phyloP scores from a whole-genome alignment of 2,888 invertebrate species.

The Muschampia plurimacula region DNA sequence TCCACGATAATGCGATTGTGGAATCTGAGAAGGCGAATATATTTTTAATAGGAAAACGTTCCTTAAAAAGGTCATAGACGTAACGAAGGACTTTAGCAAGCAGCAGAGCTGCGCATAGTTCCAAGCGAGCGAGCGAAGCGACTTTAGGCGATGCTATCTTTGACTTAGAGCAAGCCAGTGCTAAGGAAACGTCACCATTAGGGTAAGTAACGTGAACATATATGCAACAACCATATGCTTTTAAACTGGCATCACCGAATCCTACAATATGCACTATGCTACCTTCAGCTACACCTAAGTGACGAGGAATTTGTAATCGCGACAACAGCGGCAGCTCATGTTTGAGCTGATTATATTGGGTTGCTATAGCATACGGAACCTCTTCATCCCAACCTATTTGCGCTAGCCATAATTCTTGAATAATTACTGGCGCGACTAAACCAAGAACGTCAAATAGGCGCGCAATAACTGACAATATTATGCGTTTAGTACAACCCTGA shows the following conservation, averaged over 20 bases:
- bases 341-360: background rate
- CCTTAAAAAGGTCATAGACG: background rate
- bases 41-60: background rate
- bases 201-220: background rate
- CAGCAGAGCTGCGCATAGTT: background rate
- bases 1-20: background rate
- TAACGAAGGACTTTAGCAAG: background rate
- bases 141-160: background rate
- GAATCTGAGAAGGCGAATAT: background rate
- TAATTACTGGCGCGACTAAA: background rate
- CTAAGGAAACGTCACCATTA: background rate
- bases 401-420: background rate
- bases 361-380: background rate
- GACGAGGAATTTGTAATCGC: background rate
- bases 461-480: too few relatives aligned
- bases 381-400: background rate
- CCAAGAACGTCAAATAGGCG: background rate
- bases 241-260: background rate
- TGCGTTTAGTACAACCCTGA: too few relatives aligned
- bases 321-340: background rate
- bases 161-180: background rate
- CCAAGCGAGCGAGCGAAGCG: background rate
- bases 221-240: background rate
- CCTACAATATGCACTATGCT: background rate
- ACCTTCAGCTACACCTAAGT: background rate